These are phyloP conservation scores for Bostrychus sinensis DNA, from an alignment of 2,113 vertebrate genomes.

Conservation along the genomic window DNA sequence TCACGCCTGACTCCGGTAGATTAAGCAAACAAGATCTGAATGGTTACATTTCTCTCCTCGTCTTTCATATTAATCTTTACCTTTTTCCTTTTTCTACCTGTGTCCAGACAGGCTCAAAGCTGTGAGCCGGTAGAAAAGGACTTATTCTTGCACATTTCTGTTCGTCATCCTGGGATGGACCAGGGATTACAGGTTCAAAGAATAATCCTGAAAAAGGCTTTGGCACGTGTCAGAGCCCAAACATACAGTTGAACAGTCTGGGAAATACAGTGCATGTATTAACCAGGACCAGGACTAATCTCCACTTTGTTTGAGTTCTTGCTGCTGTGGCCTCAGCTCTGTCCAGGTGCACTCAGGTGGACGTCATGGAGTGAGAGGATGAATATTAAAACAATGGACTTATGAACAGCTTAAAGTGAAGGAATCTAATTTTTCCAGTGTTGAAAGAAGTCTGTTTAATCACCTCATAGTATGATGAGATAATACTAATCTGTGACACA, in stretches of 20 bases:
- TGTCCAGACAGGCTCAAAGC: conserved; percentile 28
- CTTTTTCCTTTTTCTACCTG: conserved; percentile 30
- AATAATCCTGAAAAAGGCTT: conserved; percentile 31
- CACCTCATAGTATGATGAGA: too few relatives aligned
- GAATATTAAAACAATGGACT: not conserved
- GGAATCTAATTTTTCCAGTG: too few relatives aligned
- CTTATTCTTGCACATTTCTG: conserved; percentile 18
- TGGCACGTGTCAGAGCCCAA: conserved; percentile 41
- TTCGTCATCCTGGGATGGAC: conserved; percentile 31
- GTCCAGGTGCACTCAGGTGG: conserved; percentile 27
- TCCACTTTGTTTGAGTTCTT: conserved; percentile 1
- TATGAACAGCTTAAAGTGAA: not conserved
- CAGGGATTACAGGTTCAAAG: conserved; percentile 47
- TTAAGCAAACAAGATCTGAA: conserved; percentile 36
- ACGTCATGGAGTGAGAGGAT: not conserved
- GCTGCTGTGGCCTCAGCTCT: not conserved
- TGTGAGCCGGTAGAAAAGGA: conserved; percentile 4
- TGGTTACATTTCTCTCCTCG: conserved; percentile 27
- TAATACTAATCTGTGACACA: too few relatives aligned
- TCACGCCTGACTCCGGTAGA: conserved; percentile 27
- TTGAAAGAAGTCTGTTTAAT: too few relatives aligned
- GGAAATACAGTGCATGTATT: conserved; percentile 13
- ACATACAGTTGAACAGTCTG: conserved; percentile 28
- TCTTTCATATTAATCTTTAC: conserved; percentile 31
- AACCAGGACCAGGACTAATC: conserved; percentile 32